Conservation (phyloP, 2,888 invertebrate genomes). For the Saturnia japonica region DNA sequence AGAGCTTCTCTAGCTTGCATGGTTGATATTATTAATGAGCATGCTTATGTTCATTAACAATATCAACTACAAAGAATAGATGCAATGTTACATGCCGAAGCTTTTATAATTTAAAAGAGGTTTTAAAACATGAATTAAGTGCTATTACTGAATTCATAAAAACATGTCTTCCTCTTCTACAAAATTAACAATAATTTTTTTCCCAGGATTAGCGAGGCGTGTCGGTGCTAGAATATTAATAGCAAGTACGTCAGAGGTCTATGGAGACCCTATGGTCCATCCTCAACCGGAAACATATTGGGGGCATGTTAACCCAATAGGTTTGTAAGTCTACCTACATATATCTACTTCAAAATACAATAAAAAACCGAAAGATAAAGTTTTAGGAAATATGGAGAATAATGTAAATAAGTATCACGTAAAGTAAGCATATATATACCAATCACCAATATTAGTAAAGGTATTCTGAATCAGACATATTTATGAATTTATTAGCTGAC, state of each 20-base stretch:
- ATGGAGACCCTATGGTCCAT: conserved; percentile 99
- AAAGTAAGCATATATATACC: too few species aligned
- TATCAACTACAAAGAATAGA: too few species aligned
- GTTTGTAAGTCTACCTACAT: conserved; percentile 60
- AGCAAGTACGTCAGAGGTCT: conserved; percentile 99
- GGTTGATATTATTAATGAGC: too few species aligned
- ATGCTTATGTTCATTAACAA: too few species aligned
- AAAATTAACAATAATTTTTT: conserved; percentile 25
- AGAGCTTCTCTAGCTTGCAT: too few species aligned
- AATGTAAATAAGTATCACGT: too few species aligned
- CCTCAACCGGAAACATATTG: conserved; percentile 99
- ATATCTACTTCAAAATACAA: not conserved
- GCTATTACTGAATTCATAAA: not conserved
- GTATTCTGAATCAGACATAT: too few species aligned
- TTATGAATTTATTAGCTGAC: too few species aligned
- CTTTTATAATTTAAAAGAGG: too few species aligned
- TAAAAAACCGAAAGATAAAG: not conserved
- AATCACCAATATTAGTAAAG: too few species aligned
- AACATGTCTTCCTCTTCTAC: not conserved
- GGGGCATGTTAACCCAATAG: conserved; percentile 99
- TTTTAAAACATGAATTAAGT: not conserved
- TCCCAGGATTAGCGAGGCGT: conserved; percentile 93
- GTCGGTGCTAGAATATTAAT: conserved; percentile 96
- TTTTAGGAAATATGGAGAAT: too few species aligned
- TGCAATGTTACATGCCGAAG: too few species aligned